Conservation (phyloP, 2,888 invertebrate genomes). For the Cartodere bifasciata region DNA sequence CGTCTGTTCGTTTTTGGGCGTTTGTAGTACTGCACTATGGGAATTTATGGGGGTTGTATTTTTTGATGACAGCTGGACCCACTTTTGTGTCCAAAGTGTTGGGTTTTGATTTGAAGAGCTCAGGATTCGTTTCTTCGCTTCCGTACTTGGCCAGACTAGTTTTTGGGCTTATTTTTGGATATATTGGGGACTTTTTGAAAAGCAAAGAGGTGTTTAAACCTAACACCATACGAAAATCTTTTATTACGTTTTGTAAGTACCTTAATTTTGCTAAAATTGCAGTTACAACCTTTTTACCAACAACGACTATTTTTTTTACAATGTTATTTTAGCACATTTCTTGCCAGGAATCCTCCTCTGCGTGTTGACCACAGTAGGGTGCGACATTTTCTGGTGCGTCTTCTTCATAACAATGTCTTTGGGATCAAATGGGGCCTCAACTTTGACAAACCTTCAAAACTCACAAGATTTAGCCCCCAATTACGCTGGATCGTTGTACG, state of each 20-base stretch:
- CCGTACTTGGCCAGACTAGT: conserved; percentile 59
- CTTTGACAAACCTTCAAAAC: conserved; percentile 33
- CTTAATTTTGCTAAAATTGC: too few relatives aligned
- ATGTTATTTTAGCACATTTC: conserved; percentile 29
- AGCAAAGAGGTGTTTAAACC: conserved; percentile 35
- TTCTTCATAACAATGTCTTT: conserved; percentile 54
- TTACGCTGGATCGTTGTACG: conserved; percentile 59
- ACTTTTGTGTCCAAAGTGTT: conserved; percentile 60
- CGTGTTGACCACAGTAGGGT: conserved; percentile 46
- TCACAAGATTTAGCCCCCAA: conserved; percentile 62
- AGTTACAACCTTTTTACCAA: too few relatives aligned
- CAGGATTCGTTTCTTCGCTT: conserved; percentile 55
- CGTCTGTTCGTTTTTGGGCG: conserved; percentile 57
- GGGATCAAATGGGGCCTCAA: conserved; percentile 41
- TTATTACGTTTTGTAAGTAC: conserved; percentile 51
- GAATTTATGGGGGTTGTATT: conserved; percentile 63
- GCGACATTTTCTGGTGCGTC: conserved; percentile 48
- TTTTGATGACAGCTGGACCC: conserved; percentile 63
- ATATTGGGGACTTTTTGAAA: conserved; percentile 51
- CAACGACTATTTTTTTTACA: too few relatives aligned
- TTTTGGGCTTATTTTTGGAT: conserved; percentile 57
- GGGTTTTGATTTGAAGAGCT: conserved; percentile 56
- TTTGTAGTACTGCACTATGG: conserved; percentile 57
- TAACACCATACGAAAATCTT: conserved; percentile 50
- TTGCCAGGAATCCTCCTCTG: conserved; percentile 39